Evolutionary conservation across 2,797 vertebrate species (phyloP).

Genomic region (Characodon lateralis): DNA sequence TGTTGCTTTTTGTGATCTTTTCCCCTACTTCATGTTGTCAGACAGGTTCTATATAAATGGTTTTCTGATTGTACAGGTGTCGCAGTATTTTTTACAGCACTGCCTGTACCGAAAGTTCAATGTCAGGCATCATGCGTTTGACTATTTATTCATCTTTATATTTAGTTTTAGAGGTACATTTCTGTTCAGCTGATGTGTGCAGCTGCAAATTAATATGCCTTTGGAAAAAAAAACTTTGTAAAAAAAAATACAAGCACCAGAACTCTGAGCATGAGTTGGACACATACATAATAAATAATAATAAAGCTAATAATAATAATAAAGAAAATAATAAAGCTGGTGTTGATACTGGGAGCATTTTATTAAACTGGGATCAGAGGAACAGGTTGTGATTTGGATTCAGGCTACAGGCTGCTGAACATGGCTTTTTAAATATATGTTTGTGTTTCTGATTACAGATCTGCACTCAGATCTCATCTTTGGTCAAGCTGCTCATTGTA

Average conservation of each 20-base stretch:
- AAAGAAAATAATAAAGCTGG: neutral
- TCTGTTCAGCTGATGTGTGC: neutral
- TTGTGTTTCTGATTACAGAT: neutral
- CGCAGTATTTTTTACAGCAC: neutral
- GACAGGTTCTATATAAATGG: neutral
- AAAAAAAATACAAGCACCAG: neutral
- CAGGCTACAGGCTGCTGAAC: neutral
- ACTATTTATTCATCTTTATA: neutral
- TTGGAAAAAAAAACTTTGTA: neutral
- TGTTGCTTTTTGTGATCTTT: too few species aligned
- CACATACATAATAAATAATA: too few species aligned
- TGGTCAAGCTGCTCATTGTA: neutral
- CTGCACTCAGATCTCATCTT: neutral
- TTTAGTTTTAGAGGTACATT: neutral
- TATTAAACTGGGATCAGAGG: neutral
- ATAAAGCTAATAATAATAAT: too few species aligned
- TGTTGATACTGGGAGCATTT: neutral
- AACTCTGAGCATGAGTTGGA: too few species aligned
- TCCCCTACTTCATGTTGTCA: neutral
- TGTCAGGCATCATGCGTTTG: neutral
- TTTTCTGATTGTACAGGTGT: neutral
- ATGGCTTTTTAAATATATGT: neutral
- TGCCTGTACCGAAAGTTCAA: neutral
- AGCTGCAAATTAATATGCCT: neutral
- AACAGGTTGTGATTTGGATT: neutral